Evolutionary conservation across 2,113 vertebrate species (phyloP), one percentile per base, ranked within the genome.

Genomic region (Aviceda subcristata): DNA sequence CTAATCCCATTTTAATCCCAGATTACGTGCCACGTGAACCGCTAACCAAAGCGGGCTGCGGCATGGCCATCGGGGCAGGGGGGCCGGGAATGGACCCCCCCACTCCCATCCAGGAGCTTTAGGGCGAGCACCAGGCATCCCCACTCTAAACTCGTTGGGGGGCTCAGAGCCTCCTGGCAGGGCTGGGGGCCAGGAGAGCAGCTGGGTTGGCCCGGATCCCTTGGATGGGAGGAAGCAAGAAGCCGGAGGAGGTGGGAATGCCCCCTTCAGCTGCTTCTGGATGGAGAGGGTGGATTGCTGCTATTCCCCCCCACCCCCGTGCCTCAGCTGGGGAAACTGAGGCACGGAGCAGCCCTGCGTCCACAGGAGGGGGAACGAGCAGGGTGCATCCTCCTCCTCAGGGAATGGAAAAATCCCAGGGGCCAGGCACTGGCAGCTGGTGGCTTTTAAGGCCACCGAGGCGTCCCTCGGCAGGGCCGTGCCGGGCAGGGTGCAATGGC

Each of bases 1-100:
- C 94, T 97, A 95, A 97, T 97, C 95, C 97, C 86, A 2, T 43
- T 39, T 6, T 96, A 74, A 97, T 80, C 94, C 86, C 74, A 4
- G 96, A 86, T 97, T 95, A 90, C 0, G 36, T 26, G 50, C 92
- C 94, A 90, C 87, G 81, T 96, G 96, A 91, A 63, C 34, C 18
- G 4, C 80, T 74, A 81, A 64, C 76, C 55, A 2, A 3, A 43
- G 92, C 39, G 32, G 92, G 92, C 95, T 66, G 95, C 3, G 1
- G 92, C 7, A 17, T 87, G 94, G 95, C 91, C 89, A 83, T 24
- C 71, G 14, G 69, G 48, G 10, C 53, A 24, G 83, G 91, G 80
- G 94, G 78, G 30, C 11, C 3, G 2, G 11, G 8, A 7, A 4
- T 4, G 27, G 53, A 51, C 13, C 21, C 41, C 32, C 51, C 43